phyloP scores from a whole-genome alignment of 2,113 vertebrate genomes.

The Sapayoa aenigma region DNA sequence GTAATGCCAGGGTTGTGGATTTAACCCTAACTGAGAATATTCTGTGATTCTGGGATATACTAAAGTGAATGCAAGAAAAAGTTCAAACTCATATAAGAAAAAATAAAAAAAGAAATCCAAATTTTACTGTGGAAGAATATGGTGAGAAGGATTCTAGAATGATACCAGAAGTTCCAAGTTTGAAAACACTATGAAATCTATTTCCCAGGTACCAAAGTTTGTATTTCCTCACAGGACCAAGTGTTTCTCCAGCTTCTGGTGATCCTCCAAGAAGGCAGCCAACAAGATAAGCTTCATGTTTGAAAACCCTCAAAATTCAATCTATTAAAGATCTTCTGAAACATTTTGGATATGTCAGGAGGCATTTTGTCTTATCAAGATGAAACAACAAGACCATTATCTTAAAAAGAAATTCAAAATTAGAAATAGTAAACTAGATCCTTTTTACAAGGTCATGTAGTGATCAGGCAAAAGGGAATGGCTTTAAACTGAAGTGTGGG shows the following conservation, averaged over 20 bases:
- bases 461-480: not conserved
- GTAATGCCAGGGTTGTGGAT: too few species aligned
- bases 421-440: fast-evolving
- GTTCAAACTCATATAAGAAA: not conserved
- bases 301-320: not conserved
- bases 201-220: not conserved
- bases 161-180: not conserved
- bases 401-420: not conserved
- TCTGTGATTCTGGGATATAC: not conserved
- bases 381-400: not conserved
- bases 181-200: not conserved
- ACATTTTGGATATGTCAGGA: not conserved
- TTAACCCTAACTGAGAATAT: too few species aligned
- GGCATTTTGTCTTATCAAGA: not conserved
- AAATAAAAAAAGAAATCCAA: not conserved
- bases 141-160: not conserved
- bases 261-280: not conserved
- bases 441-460: not conserved
- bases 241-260: not conserved
- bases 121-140: not conserved
- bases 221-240: not conserved
- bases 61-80: not conserved
- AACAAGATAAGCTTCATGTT: not conserved
- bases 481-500: not conserved
- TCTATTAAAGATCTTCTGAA: not conserved